A percentile compares a stretch with the other conserved stretches of the same genome.
Conservation (phyloP, 1,140 invertebrate genomes). For the Eumaeus atala region DNA sequence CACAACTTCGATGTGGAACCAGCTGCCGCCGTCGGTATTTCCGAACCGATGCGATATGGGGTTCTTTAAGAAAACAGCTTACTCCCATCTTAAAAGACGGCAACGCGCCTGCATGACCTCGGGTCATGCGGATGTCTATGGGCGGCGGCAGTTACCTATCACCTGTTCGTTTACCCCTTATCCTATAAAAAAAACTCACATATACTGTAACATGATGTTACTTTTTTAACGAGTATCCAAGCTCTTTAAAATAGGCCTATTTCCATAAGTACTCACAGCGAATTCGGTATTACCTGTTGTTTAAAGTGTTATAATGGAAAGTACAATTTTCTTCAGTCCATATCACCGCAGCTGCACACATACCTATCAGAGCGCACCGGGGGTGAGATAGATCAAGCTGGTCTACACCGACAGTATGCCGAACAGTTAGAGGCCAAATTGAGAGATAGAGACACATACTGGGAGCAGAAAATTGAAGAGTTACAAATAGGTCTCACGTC, state of each 20-base stretch:
- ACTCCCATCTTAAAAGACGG: too few species aligned
- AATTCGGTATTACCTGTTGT: slow-evolving; percentile 7
- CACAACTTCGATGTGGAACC: too few species aligned
- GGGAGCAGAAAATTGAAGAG: slow-evolving; percentile 63
- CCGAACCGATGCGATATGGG: too few species aligned
- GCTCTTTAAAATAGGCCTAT: too few species aligned
- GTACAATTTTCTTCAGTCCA: slow-evolving; percentile 41
- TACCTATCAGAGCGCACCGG: slow-evolving; percentile 61
- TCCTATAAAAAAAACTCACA: background rate
- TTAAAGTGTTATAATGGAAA: slow-evolving; percentile 3
- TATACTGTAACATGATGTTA: background rate
- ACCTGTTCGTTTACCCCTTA: too few species aligned
- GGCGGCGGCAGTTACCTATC: too few species aligned
- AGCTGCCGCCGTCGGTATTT: too few species aligned
- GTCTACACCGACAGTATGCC: slow-evolving; percentile 54
- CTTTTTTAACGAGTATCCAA: background rate
- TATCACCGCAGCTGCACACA: slow-evolving; percentile 62
- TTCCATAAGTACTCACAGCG: background rate
- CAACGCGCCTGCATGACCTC: too few species aligned
- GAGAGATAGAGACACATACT: slow-evolving; percentile 51
- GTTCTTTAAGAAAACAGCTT: too few species aligned
- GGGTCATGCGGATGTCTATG: too few species aligned
- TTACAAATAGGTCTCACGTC: slow-evolving; percentile 51
- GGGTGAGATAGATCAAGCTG: slow-evolving; percentile 49
- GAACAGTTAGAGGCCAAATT: slow-evolving; percentile 55